Evolutionary conservation across 2,113 vertebrate genomes (phyloP), one percentile per base, ranked within the genome.

Genomic region (Lathamus discolor): DNA sequence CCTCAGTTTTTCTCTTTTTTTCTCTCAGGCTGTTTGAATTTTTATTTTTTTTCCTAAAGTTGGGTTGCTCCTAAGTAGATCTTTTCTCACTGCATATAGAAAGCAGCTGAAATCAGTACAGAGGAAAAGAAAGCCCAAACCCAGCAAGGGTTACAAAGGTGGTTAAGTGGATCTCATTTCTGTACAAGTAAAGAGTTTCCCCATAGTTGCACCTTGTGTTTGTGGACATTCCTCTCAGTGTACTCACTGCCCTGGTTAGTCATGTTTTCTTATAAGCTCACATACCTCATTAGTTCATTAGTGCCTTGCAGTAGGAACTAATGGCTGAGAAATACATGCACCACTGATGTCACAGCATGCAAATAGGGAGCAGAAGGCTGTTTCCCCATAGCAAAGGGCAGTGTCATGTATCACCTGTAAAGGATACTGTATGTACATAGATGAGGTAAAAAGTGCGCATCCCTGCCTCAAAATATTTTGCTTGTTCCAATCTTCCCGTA

Each of bases 321-420:
- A 23, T 1, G 2, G 67, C 83, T 82, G 1, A 62, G 77, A 72
- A 92, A 87, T 12, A 25, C 73, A 70, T 9, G 5, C 52, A 43
- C 14, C 17, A 1, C 49, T 86, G 91, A 84, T 81, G 91, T 82
- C 92, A 96, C n/a, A 35, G 81, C 2, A 0, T 29, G 84, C 86
- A 87, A 91, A 93, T 69, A 93, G 39, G 54, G 74, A 94, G 86
- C 80, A 52, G 37, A 37, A 74, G 29, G 39, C 48, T 0, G 0
- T 48, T 94, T 97, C 95, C 96, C 88, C 95, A 94, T 96, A 92
- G 86, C 96, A 87, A 62, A 89, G 37, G 33, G 57, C 75, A 83
- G 63, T 0, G 0, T 96, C 88, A 81, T 13, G 19, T 8, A 9
- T 64, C 14, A 29, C 70, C 74, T 77, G 12, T 79, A 54, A 87